phyloP scores from a whole-genome alignment of 2,113 vertebrate species.

The Alligator sinensis region DNA sequence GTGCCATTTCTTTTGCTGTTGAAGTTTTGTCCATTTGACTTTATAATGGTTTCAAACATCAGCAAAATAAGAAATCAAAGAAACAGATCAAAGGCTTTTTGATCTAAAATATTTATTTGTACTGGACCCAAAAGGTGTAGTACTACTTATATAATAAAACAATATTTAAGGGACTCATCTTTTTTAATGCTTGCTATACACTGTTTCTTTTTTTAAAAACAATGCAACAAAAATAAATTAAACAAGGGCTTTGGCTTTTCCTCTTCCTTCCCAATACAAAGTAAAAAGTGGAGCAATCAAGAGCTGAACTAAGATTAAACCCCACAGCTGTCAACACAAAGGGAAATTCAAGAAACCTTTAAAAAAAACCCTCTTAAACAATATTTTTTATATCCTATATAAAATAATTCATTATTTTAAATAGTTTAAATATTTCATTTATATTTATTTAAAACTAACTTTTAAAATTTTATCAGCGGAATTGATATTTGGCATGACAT shows the following conservation, averaged over 20 bases:
- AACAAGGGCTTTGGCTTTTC: slow-evolving; percentile 41
- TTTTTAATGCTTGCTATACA: slow-evolving; percentile 44
- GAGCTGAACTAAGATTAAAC: slow-evolving; percentile 26
- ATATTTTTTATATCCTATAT: slow-evolving; percentile 45
- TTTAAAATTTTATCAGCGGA: slow-evolving; percentile 25
- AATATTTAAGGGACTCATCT: slow-evolving; percentile 37
- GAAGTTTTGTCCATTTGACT: background rate
- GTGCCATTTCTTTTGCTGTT: background rate
- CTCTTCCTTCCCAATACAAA: slow-evolving; percentile 30
- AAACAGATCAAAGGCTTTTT: slow-evolving; percentile 30
- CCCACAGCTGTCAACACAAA: slow-evolving; percentile 9
- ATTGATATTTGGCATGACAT: slow-evolving; percentile 9
- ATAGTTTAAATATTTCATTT: slow-evolving; percentile 26
- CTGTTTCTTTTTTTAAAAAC: slow-evolving; percentile 49
- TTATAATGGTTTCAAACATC: background rate
- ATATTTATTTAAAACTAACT: slow-evolving; percentile 39
- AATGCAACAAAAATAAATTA: slow-evolving; percentile 30
- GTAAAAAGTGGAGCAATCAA: slow-evolving; percentile 25
- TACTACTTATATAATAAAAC: slow-evolving; percentile 42
- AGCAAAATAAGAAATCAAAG: slow-evolving; percentile 24
- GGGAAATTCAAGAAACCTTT: slow-evolving; percentile 54
- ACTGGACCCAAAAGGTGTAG: slow-evolving; percentile 47
- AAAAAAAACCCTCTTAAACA: slow-evolving; percentile 24
- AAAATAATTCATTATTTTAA: slow-evolving; percentile 43
- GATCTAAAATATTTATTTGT: slow-evolving; percentile 63